Base-by-base conservation (phyloP, 2,888 invertebrate species). In the Autographa pulchrina region DNA sequence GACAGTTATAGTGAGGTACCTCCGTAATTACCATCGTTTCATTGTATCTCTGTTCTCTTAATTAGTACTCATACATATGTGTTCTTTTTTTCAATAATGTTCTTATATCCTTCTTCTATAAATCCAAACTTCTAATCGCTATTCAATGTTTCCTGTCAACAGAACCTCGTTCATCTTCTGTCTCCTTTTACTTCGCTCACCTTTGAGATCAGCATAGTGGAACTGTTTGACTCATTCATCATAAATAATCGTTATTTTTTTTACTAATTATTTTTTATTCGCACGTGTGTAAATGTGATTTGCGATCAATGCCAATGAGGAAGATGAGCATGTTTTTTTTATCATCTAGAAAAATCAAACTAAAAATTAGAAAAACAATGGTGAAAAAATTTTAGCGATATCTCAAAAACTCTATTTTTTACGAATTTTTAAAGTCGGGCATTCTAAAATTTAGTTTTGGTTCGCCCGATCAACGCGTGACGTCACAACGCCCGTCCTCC, bases 151-250 rank as follows among this genome's bases (percentile, higher is more conserved):
- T 60, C 66, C 67, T 72, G 38, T 38, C 68, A 35, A 68, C 20
- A 60, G 43, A 32, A 56, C 54, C 61, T 18, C 62, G 66, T 77
- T 71, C 20, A 62, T 68, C 76, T 70, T 72, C 68, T 76, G 70
- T 76, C 72, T 68, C 77, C 77, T 84, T 81, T 80, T 82, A 82
- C 71, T 72, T 72, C 66, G 62, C 73, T 81, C 69, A 72, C 75
- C 75, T 82, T 73, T 80, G 62, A 79, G 79, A 78, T 77, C 75
- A 78, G 75, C 81, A 68, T 78, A 73, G 82, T 76, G 74, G 77
- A 86, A 84, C 81, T 79, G 74, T 83, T 85, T 85, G 84, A 83
- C 78, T 87, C 88, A 90, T 91, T 90, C 89, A 89, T 90, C 88
- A 89, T 90, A 85, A 86, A 85, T 85, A 81, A 87, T 88, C 82